Percentiles rank a stretch among this genome's conserved stretches.
phyloP scores from a whole-genome alignment of 2,113 vertebrate species.

The Atlantisia rogersi region DNA sequence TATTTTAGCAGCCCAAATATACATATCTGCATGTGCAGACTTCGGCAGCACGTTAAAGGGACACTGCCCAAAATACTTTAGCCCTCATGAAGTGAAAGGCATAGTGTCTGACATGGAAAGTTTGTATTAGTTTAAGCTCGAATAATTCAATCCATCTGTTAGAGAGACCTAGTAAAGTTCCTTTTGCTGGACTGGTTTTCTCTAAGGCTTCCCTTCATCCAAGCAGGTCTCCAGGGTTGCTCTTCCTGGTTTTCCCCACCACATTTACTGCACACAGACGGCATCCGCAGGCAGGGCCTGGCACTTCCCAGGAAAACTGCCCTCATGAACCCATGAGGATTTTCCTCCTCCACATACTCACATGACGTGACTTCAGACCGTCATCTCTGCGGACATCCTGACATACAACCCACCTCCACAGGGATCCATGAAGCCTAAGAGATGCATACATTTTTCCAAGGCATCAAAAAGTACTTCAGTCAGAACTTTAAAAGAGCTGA shows the following conservation, averaged over 20 bases:
- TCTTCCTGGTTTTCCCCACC: not conserved
- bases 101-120: not conserved
- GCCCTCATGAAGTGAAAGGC: not conserved
- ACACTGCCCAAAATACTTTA: not conserved
- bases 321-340: not conserved
- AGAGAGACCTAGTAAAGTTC: not conserved
- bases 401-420: not conserved
- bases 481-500: not conserved
- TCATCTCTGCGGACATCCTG: not conserved
- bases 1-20: slow-evolving; percentile 47
- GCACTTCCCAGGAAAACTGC: not conserved
- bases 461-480: not conserved
- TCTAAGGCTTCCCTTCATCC: not conserved
- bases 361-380: rapidly evolving
- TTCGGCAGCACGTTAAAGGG: not conserved
- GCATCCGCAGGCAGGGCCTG: not conserved
- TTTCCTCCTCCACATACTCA: not conserved
- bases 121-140: not conserved
- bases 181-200: not conserved
- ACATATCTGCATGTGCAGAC: not conserved
- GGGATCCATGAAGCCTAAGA: not conserved
- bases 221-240: not conserved
- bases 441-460: not conserved
- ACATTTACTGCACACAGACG: not conserved
- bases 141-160: slow-evolving; percentile 43